Conservation (phyloP, 2,113 vertebrate genomes). For the Pholis gunnellus region DNA sequence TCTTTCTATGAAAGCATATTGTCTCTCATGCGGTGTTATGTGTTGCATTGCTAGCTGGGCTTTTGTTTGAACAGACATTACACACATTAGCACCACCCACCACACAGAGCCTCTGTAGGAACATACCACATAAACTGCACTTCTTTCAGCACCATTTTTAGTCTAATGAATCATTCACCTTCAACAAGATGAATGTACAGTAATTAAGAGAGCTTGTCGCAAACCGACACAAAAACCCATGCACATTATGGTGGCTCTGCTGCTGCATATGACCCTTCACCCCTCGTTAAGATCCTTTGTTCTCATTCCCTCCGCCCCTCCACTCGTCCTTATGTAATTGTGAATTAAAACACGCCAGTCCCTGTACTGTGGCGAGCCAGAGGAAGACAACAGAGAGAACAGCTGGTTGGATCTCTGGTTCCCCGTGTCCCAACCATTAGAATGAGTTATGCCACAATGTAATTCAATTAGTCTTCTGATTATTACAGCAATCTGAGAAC, state of each 20-base stretch:
- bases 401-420: conserved; percentile 57
- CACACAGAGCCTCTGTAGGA: conserved; percentile 4
- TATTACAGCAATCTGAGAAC: conserved; percentile 53
- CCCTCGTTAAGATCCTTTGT: conserved; percentile 49
- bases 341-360: conserved; percentile 62
- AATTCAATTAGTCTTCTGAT: conserved; percentile 65
- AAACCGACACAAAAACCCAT: conserved; percentile 11
- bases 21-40: background rate
- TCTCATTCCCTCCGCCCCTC: conserved; percentile 7
- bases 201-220: conserved; percentile 42
- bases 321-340: conserved; percentile 30
- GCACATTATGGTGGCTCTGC: conserved; percentile 4
- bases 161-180: conserved; percentile 8
- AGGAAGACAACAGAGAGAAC: conserved; percentile 38
- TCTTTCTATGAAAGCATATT: background rate
- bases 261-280: conserved; percentile 38
- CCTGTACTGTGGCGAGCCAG: conserved; percentile 4
- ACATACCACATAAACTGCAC: background rate
- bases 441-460: conserved; percentile 60
- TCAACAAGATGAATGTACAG: background rate
- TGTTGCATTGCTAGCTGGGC: background rate
- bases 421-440: conserved; percentile 38
- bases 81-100: conserved; percentile 7
- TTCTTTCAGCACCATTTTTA: conserved; percentile 21
- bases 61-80: conserved; percentile 32